Conservation (phyloP, 2,888 invertebrate species). For the Linnaemya tessellans region DNA sequence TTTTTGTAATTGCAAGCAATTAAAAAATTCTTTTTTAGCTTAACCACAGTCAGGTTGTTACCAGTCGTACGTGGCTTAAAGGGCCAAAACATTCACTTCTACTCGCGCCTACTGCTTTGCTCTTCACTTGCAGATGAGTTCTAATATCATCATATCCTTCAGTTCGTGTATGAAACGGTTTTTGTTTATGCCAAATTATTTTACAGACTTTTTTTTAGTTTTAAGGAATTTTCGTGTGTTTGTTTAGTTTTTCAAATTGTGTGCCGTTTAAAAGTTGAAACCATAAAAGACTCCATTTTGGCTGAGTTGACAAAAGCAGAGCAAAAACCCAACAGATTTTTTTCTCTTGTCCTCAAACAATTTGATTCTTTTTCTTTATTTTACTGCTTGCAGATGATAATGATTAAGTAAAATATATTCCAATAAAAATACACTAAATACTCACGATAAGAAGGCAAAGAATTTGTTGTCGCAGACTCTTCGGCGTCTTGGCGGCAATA, state of each 20-base stretch:
- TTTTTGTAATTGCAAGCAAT: too few relatives aligned
- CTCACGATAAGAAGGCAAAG: not conserved
- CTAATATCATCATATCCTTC: too few relatives aligned
- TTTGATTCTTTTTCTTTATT: too few relatives aligned
- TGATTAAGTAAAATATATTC: not conserved
- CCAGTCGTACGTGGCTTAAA: too few relatives aligned
- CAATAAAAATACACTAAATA: not conserved
- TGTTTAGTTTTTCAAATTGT: not conserved
- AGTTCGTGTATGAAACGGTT: too few relatives aligned
- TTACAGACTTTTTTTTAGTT: not conserved
- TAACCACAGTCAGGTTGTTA: too few relatives aligned
- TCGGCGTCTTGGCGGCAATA: slow-evolving; percentile 8
- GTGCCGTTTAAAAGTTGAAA: not conserved
- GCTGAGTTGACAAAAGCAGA: not conserved
- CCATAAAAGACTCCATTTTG: slow-evolving; percentile 9
- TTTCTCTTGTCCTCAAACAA: not conserved
- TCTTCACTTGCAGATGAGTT: too few relatives aligned
- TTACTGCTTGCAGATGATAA: not conserved
- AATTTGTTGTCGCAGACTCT: slow-evolving; percentile 2
- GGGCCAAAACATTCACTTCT: too few relatives aligned
- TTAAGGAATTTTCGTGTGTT: not conserved
- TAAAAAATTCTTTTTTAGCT: too few relatives aligned
- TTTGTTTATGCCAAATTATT: too few relatives aligned
- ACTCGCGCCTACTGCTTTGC: too few relatives aligned
- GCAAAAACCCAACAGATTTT: not conserved